These are phyloP conservation scores for Oryzias woworae DNA, from an alignment of 2,113 vertebrate genomes.

Conservation along the genomic window DNA sequence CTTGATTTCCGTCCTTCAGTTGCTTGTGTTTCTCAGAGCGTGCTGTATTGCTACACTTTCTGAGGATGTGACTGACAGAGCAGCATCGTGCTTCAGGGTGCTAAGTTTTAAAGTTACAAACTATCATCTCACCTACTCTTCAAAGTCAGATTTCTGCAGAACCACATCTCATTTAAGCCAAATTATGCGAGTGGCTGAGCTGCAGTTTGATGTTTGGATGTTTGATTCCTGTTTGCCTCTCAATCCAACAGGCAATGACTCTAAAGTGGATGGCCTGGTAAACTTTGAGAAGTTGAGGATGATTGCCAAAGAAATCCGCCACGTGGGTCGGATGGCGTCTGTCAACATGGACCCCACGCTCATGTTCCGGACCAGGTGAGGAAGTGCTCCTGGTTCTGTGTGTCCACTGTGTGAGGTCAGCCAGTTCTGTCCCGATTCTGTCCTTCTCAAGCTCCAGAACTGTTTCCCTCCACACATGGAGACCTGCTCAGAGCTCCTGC, in stretches of 20 bases:
- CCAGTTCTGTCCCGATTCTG: constrained; percentile 33
- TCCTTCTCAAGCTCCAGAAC: constrained; percentile 57
- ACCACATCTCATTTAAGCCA: no score
- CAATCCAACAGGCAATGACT: constrained; percentile 87
- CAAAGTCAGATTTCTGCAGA: no score
- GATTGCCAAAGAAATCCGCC: constrained; percentile 98
- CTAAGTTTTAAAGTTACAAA: no score
- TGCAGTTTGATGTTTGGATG: no score
- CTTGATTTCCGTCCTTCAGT: no score
- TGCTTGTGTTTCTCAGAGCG: no score
- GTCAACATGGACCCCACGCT: constrained; percentile 98
- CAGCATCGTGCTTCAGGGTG: no score
- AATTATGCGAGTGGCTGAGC: no score
- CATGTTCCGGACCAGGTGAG: constrained; percentile 95
- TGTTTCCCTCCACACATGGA: constrained; percentile 40
- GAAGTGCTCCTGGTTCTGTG: no score
- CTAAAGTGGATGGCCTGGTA: constrained; percentile 95
- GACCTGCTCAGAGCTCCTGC: constrained; percentile 48
- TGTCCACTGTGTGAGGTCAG: constrained; percentile 20
- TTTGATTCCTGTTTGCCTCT: neutral
- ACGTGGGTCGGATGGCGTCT: constrained; percentile 96
- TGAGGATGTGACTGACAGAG: no score
- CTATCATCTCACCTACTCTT: no score
- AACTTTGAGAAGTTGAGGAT: constrained; percentile 99
- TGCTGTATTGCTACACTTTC: no score